Evolutionary conservation across 2,797 vertebrate species (phyloP).

Genomic region (Heteromormyrus szaboi): DNA sequence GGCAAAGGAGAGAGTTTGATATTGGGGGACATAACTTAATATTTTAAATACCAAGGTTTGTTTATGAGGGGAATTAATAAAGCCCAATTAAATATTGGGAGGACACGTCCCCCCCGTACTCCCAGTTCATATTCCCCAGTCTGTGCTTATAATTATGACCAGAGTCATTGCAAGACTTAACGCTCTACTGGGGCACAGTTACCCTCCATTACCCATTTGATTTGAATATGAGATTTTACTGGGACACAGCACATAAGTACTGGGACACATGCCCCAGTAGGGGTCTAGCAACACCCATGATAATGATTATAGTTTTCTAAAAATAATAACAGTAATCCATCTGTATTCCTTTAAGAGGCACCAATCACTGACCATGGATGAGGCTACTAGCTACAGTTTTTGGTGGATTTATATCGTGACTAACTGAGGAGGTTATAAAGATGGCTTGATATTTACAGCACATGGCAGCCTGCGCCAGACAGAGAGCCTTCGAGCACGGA

Average conservation of each 20-base stretch:
- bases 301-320: not conserved
- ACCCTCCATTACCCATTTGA: not conserved
- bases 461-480: not conserved
- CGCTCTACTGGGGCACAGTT: not conserved
- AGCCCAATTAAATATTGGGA: not conserved
- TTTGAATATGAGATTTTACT: not conserved
- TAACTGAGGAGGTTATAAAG: not conserved
- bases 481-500: not conserved
- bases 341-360: not conserved
- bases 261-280: not conserved
- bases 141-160: not conserved
- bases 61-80: not conserved
- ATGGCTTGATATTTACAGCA: not conserved
- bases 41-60: not conserved
- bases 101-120: not conserved
- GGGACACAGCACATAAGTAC: not conserved
- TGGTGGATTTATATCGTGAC: not conserved
- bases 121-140: not conserved
- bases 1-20: not conserved
- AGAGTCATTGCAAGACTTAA: not conserved
- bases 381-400: not conserved
- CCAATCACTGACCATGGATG: not conserved
- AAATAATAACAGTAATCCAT: not conserved
- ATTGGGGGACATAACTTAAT: not conserved
- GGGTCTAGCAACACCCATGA: not conserved